Conservation (phyloP, 2,113 vertebrate species). For the Ciconia stormi region DNA sequence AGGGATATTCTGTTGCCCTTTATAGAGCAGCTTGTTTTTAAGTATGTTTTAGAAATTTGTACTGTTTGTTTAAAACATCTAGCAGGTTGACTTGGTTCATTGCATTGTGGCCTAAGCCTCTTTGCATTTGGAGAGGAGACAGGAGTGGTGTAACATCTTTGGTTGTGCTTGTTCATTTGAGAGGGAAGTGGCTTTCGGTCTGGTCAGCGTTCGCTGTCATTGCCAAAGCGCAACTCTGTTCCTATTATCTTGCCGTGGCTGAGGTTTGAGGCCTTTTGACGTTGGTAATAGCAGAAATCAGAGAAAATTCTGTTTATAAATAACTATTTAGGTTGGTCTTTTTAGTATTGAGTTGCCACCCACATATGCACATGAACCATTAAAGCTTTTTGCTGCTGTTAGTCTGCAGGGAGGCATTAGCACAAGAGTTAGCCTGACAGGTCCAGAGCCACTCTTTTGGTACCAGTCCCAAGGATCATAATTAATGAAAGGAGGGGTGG, state of each 20-base stretch:
- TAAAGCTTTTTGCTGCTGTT: background rate
- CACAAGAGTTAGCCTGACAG: background rate
- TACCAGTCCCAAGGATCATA: background rate
- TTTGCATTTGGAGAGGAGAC: background rate
- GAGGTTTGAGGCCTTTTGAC: background rate
- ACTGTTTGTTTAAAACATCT: background rate
- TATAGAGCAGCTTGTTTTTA: background rate
- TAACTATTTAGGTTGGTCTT: background rate
- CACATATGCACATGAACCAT: background rate
- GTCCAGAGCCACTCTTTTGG: background rate
- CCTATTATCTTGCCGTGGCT: background rate
- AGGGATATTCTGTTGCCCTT: background rate
- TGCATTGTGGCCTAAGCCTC: background rate
- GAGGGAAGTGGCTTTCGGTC: background rate
- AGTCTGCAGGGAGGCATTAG: background rate
- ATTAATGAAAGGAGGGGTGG: background rate
- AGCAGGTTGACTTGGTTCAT: background rate
- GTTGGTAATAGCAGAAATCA: background rate
- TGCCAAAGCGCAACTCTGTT: background rate
- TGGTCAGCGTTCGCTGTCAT: background rate
- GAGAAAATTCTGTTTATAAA: background rate
- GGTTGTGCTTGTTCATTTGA: background rate
- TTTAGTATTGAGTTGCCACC: background rate
- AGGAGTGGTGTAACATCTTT: background rate
- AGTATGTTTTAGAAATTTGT: slow-evolving; percentile 8